Base-by-base conservation (phyloP, 2,797 vertebrate genomes). In the Dipus sagitta region DNA sequence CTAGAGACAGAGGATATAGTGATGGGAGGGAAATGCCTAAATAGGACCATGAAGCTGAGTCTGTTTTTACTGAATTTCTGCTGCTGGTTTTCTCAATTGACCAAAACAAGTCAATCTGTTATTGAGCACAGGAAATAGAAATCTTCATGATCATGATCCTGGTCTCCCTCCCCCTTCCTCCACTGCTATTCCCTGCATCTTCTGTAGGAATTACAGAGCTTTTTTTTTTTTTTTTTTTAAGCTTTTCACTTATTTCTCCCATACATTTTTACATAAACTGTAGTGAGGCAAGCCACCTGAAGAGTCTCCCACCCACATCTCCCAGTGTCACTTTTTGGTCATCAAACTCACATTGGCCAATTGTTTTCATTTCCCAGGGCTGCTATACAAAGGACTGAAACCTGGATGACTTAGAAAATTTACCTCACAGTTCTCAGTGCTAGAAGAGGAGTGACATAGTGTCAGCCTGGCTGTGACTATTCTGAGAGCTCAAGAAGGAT, bases 141-240 rank as follows among this genome's bases (percentile, higher is more conserved):
- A 34, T 42, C 12, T n/a, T 52, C 54, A 1, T 4, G 17, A 9
- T 0, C 6, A 0, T 52, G 38, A 1, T 12, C 10, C 7, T 23
- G 10, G 26, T 7, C 12, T 6, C 8, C 28, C 47, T 60, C 20
- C n/a, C 28, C 38, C 6, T 30, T 42, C 24, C 23, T 17, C 28
- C 1, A 0, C 26, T 0, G 14, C 2, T 14, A 3, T 8, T 2
- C 67, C 1, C 18, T 1, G 8, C 1, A 1, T 42, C 54, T 12
- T 80, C 28, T 10, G 8, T 24, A 18, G 18, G 23, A 47, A 30
- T 17, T 3, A 9, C 24, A 70, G 65, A 24, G 2, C 7, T 32
- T 78, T n/a, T n/a, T n/a, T n/a, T n/a, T n/a, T n/a, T 54, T 47
- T 24, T n/a, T n/a, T n/a, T n/a, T n/a, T n/a, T 2, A 38, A 1